Percentiles rank a stretch among this genome's conserved stretches.
Evolutionary conservation across 2,888 invertebrate species (phyloP).

Genomic region (Agriopis aurantiaria): DNA sequence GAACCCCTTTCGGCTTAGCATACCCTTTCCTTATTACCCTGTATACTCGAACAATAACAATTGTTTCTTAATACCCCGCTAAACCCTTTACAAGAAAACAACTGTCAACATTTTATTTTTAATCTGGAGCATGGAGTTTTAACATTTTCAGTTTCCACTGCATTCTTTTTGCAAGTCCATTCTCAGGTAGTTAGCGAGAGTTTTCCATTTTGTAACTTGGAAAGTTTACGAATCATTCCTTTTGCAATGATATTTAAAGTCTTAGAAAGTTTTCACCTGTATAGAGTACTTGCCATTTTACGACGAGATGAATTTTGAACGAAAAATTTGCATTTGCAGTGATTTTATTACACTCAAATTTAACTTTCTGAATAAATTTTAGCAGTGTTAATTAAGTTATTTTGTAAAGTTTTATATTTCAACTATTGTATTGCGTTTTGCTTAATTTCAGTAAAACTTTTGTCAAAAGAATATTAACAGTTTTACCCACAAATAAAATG

Average conservation of each 20-base stretch:
- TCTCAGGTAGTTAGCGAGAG: constrained; percentile 41
- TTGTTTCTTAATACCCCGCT: too few species aligned
- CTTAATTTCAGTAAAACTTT: too few species aligned
- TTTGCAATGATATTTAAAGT: constrained; percentile 32
- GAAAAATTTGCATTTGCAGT: constrained; percentile 17
- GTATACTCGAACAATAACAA: too few species aligned
- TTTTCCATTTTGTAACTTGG: constrained; percentile 35
- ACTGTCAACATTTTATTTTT: not conserved
- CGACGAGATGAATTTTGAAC: constrained; percentile 14
- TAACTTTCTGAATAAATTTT: constrained; percentile 1
- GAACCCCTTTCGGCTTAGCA: too few species aligned
- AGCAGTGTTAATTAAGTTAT: not conserved
- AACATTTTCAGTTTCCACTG: constrained; percentile 32
- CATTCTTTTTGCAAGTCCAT: constrained; percentile 36
- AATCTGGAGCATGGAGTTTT: not conserved
- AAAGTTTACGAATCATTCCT: constrained; percentile 34
- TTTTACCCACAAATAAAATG: too few species aligned
- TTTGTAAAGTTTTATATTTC: too few species aligned
- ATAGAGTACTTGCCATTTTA: constrained; percentile 19
- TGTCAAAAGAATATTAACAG: too few species aligned
- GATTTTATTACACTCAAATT: constrained; percentile 12
- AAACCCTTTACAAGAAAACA: too few species aligned
- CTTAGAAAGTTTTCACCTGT: constrained; percentile 26
- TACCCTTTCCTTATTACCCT: too few species aligned
- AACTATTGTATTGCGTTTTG: too few species aligned